Percentiles rank a stretch among this genome's conserved stretches.
Evolutionary conservation across 2,888 invertebrate species (phyloP).

Genomic region (Zygogramma bicolorata): DNA sequence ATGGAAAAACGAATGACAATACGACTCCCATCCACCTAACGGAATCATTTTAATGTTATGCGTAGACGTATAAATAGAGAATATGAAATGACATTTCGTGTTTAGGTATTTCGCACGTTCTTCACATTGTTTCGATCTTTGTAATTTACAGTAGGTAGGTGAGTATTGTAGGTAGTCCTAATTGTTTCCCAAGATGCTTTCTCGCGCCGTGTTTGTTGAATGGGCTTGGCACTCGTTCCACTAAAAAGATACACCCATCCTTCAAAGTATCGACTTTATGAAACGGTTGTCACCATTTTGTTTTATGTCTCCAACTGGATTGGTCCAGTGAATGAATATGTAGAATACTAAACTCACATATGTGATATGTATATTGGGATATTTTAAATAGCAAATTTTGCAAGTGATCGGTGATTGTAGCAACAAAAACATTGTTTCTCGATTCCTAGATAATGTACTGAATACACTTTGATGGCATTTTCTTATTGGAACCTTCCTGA

Average conservation of each 20-base stretch:
- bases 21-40: neutral
- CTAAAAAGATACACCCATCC: slow-evolving; percentile 18
- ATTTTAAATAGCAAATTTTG: too few relatives aligned
- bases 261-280: slow-evolving; percentile 5
- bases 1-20: neutral
- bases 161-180: slow-evolving; percentile 4
- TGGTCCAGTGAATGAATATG: neutral
- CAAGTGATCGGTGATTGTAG: too few relatives aligned
- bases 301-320: neutral
- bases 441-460: too few relatives aligned
- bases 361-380: neutral
- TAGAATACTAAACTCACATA: neutral
- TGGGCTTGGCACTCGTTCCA: slow-evolving; percentile 43
- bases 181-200: slow-evolving; percentile 7
- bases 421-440: too few relatives aligned
- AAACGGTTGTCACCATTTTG: slow-evolving; percentile 11
- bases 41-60: neutral
- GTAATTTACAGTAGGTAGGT: slow-evolving; percentile 11
- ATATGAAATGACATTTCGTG: neutral
- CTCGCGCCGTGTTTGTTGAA: slow-evolving; percentile 34
- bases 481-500: too few relatives aligned
- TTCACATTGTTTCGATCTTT: neutral
- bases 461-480: too few relatives aligned
- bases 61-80: neutral
- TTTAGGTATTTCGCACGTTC: slow-evolving; percentile 1